Evolutionary conservation across 2,888 invertebrate genomes (phyloP).

Genomic region (Kuschelorhynchus macadamiae): DNA sequence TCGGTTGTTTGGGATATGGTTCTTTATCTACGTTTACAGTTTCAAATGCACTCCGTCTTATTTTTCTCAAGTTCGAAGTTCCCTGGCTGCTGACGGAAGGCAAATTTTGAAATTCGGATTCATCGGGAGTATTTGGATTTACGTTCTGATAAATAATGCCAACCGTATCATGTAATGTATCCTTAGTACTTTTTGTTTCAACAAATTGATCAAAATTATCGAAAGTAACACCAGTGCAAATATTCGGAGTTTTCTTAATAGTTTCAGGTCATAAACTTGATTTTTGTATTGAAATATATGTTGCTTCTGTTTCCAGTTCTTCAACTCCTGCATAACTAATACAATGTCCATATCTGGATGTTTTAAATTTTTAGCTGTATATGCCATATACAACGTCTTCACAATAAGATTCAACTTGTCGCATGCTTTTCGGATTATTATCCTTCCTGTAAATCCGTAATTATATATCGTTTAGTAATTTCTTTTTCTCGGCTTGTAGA

Average conservation of each 20-base stretch:
- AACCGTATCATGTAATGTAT: slow-evolving; percentile 43
- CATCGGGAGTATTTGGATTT: slow-evolving; percentile 3
- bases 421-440: slow-evolving; percentile 20
- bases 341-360: slow-evolving; percentile 42
- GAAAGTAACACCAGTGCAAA: background rate
- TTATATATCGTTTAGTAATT: slow-evolving; percentile 50
- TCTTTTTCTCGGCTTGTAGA: slow-evolving; percentile 48
- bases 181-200: background rate
- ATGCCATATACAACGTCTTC: slow-evolving; percentile 27
- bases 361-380: background rate
- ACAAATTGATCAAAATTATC: slow-evolving; percentile 6
- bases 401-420: slow-evolving; percentile 27
- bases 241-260: slow-evolving; percentile 13
- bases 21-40: slow-evolving; percentile 45
- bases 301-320: slow-evolving; percentile 30
- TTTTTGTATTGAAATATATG: background rate
- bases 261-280: slow-evolving; percentile 21
- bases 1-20: too few species aligned
- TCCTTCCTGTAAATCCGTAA: slow-evolving; percentile 47
- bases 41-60: slow-evolving; percentile 47
- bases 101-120: background rate
- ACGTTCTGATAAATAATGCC: slow-evolving; percentile 42
- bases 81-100: background rate
- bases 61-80: slow-evolving; percentile 33
- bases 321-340: slow-evolving; percentile 24